Evolutionary conservation across 1,140 invertebrate species (phyloP), one percentile per base, ranked within the genome.

Genomic region (Drosophila equinoxialis): DNA sequence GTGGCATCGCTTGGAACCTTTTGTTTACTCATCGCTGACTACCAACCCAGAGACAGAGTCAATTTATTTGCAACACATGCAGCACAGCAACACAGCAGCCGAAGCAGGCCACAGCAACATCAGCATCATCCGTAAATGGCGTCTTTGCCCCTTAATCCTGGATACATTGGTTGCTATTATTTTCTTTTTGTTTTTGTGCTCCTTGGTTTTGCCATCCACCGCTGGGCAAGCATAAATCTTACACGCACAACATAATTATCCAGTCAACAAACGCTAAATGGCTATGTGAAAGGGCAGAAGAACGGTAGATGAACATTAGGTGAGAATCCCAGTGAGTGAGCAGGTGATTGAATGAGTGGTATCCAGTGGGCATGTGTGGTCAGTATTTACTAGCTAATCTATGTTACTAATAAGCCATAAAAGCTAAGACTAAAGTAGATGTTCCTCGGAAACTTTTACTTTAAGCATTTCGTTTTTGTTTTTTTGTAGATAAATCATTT

Each of bases 211-310:
- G 23, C 23, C 3, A 3, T 26, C 23, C 8, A 57, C 60, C 57
- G 14, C 30, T 63, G 55, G 66, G 58, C 35, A 66, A 57, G 70
- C 85, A 89, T 89, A 89, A 89, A 89, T 89, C 84, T 84, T 71
- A 42, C 77, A 81, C 84, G 84, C 80, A 89, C 74, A 87, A 79
- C 84, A 89, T 89, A 89, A 89, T 89, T 89, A 89, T 89, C 84
- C 84, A 84, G 84, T 79, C 84, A 89, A 89, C 84, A 89, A 78
- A 72, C 84, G 74, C 77, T 89, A 87, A 89, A 87, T 83, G 81
- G 74, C 77, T 65, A 37, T 58, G 45, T 60, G 67, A 70, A 55
- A 75, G 64, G 45, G 65, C 68, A 76, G 67, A 65, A 51, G 62
- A 51, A 23, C 58, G 20, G 17, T 23, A 51, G 45, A 51, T 51